A percentile compares a stretch with the other conserved stretches of the same genome.
Evolutionary conservation across 2,888 invertebrate genomes (phyloP).

Genomic region (Nymphalis c-album): DNA sequence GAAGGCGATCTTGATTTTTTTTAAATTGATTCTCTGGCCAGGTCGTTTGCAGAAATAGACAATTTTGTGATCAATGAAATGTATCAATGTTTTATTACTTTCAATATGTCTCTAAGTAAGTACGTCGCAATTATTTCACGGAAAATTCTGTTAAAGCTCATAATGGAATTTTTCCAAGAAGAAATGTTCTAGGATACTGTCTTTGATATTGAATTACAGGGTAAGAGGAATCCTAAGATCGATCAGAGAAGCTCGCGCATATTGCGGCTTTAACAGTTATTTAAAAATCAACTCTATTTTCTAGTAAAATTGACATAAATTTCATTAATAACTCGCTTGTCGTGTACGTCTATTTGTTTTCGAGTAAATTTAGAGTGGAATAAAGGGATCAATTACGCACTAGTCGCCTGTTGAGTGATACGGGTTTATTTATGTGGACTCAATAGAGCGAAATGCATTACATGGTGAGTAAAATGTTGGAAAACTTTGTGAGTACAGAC

Average conservation of each 20-base stretch:
- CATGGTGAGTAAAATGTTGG: constrained; percentile 36
- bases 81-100: too few relatives aligned
- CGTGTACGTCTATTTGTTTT: constrained; percentile 16
- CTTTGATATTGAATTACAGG: constrained; percentile 26
- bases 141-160: neutral
- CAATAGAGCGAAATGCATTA: constrained; percentile 50
- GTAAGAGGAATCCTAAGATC: constrained; percentile 22
- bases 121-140: neutral
- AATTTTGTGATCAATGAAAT: too few relatives aligned
- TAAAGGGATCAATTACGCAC: constrained; percentile 57
- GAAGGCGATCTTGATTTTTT: too few relatives aligned
- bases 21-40: too few relatives aligned
- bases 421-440: constrained; percentile 52
- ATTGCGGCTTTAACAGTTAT: constrained; percentile 13
- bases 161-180: constrained; percentile 7
- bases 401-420: constrained; percentile 51
- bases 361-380: constrained; percentile 29
- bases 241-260: constrained; percentile 12
- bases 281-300: constrained; percentile 14
- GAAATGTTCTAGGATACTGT: constrained; percentile 16
- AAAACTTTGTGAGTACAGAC: constrained; percentile 23
- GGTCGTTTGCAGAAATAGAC: too few relatives aligned
- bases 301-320: neutral
- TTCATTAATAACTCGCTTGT: constrained; percentile 1
- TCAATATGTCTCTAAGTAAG: neutral